phyloP scores from a whole-genome alignment of 2,888 invertebrate genomes.

The Rotaria sp. region DNA sequence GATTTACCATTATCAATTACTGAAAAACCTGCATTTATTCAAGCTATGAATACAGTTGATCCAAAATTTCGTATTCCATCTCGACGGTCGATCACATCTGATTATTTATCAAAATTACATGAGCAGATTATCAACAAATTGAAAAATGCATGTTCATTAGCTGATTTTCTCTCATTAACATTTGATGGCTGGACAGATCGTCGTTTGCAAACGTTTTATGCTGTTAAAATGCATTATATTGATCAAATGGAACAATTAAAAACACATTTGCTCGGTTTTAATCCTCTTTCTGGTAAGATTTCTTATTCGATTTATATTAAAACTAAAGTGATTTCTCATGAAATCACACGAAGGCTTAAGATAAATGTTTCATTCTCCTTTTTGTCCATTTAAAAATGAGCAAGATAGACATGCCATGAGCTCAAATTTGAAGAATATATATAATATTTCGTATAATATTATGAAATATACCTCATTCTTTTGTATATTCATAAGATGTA shows the following conservation, averaged over 20 bases:
- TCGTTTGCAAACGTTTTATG: neutral
- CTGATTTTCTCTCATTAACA: neutral
- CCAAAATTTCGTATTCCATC: neutral
- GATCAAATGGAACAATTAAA: neutral
- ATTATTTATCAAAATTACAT: neutral
- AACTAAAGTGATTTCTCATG: too few species aligned
- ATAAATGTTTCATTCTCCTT: too few species aligned
- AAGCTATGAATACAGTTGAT: neutral
- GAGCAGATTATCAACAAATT: neutral
- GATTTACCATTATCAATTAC: neutral
- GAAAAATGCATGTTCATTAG: neutral
- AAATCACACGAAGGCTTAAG: neutral
- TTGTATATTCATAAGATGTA: too few species aligned
- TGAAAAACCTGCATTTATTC: neutral
- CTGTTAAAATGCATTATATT: neutral
- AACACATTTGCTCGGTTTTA: neutral
- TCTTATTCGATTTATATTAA: neutral
- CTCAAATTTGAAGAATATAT: too few species aligned
- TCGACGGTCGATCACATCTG: neutral
- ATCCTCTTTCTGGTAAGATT: neutral
- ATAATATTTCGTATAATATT: too few species aligned
- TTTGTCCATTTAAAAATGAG: too few species aligned
- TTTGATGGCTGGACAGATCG: neutral
- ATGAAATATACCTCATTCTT: too few species aligned
- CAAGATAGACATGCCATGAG: too few species aligned